Evolutionary conservation across 2,888 invertebrate genomes (phyloP), one percentile per base, ranked within the genome.

Genomic region (Allolobophora icterica): DNA sequence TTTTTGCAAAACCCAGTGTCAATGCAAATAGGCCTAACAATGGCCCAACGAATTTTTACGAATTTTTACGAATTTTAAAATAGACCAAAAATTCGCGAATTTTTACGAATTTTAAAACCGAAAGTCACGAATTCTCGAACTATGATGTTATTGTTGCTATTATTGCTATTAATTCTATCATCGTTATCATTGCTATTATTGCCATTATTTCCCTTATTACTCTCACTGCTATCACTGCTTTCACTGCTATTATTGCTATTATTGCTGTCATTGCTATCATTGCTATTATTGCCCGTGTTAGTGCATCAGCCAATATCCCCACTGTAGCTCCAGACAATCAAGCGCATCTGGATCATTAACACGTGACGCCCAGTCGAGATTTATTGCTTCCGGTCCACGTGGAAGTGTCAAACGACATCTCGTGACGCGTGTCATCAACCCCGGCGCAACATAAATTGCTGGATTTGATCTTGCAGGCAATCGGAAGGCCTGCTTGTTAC

Each of bases 401-500:
- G n/a, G 30, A 71, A 30, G 71, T n/a, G 30, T n/a, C 71, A 30
- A 52, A 17, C 71, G 13, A 71, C 71, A 13, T 71, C 71, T 71
- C n/a, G 71, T 71, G 71, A 71, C 71, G 21, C 52, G 52, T 52
- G 52, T 52, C 52, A 52, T 6, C 1, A 6, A 52, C 52, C 8
- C 71, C 0, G 71, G 30, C 71, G 71, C 71, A 8, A n/a, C n/a
- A n/a, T 71, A 71, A 71, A 87, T 35, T 40, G 30, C n/a, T 89
- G 90, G 92, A 91, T 93, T 91, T 90, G 42, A 52, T 19, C 93
- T 96, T 96, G 92, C 96, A 97, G 98, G 96, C 99, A 99, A 97
- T 99, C 99, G 95, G 99, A 99, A 96, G 99, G 99, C 96, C 97
- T 99, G 96, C 99, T 99, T 95, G 99, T 99, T 96, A 99, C 99